These are phyloP conservation scores for Fringilla coelebs DNA, from an alignment of 2,797 vertebrate species.

Conservation along the genomic window DNA sequence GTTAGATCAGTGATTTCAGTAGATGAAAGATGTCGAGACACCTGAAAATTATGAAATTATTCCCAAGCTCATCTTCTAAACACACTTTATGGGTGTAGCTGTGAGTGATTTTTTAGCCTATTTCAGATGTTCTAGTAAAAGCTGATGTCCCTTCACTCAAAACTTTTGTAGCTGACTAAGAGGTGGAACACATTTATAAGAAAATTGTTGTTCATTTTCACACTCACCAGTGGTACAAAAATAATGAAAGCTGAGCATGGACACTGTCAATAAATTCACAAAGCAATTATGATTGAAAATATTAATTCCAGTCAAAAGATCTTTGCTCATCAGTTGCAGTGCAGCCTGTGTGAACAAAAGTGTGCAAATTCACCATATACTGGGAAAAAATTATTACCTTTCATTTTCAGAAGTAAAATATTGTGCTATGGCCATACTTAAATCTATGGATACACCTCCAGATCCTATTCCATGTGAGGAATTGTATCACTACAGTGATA, in stretches of 20 bases:
- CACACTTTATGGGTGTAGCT: not conserved
- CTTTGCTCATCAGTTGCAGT: fast-evolving
- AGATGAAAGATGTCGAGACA: not conserved
- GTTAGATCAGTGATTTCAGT: not conserved
- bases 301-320: not conserved
- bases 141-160: not conserved
- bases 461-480: not conserved
- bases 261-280: not conserved
- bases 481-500: not conserved
- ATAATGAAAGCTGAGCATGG: not conserved
- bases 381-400: not conserved
- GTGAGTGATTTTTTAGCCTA: not conserved
- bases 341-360: not conserved
- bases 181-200: not conserved
- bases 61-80: not conserved
- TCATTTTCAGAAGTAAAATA: not conserved
- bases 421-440: not conserved
- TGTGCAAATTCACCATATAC: not conserved
- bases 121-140: not conserved
- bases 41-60: not conserved
- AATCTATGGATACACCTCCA: not conserved
- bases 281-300: not conserved
- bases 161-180: not conserved
- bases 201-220: not conserved
- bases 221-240: not conserved